Base-by-base conservation (phyloP, 92 coral and sea anemone species). In the Epizoanthus ramosus region DNA sequence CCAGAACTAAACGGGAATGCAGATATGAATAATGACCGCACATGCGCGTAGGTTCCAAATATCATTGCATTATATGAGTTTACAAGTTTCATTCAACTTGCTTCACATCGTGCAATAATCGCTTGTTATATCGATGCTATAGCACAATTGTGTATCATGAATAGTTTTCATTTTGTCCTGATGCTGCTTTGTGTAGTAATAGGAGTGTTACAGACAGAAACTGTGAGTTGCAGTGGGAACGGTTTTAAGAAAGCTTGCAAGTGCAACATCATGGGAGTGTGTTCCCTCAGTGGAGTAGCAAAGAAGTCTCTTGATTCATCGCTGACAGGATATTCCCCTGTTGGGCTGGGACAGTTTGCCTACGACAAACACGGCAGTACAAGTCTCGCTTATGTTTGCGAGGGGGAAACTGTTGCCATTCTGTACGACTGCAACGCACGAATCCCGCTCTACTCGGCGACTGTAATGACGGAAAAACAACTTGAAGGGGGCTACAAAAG, bases 361-460 rank as follows among this genome's bases (percentile, higher is more conserved):
- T 33, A 68, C 57, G 3, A 25, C 16, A 58, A 59, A 8, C 24
- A 41, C 16, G 50, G 6, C 25, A 54, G 5, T 15, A 39, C 21
- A 53, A 72, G 70, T 69, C 53, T 83, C 41, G 86, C 86, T 52
- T 83, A 83, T 71, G 22, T 83, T 19, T 83, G 86, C 60, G 80
- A 83, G 73, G 80, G 73, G 56, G 15, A 37, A 15, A 60, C 86
- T 13, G 80, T 72, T 0, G 86, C 57, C 53, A 83, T 70, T n/a
- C 60, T 83, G 80, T 83, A 57, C 61, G 83, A 86, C 57, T 86
- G 92, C 24, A 63, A 73, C 19, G 82, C 74, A 57, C 83, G 89
- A 57, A 80, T 85, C 5, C 92, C 92, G 0, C 12, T 89, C 3
- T 87, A 73, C 50, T 72, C 92, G 8, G 87, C 92, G 71, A 61